These are phyloP conservation scores for Yasuhikotakia modesta DNA, from an alignment of 2,797 vertebrate genomes.

Conservation along the genomic window DNA sequence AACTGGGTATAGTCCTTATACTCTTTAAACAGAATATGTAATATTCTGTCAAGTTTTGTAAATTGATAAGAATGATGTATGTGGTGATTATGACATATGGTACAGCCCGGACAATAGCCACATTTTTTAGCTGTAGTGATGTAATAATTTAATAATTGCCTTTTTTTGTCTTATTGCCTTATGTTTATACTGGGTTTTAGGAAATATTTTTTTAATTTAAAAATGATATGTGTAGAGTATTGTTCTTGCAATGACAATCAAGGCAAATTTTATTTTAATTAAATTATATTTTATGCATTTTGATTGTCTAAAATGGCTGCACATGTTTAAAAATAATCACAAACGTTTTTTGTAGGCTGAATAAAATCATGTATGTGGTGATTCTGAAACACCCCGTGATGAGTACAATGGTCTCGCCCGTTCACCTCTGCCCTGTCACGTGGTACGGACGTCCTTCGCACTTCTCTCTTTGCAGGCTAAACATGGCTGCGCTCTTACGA, in stretches of 20 bases:
- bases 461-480: constrained; percentile 64
- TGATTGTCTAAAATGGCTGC: too few relatives aligned
- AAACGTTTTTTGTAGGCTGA: too few relatives aligned
- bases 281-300: too few relatives aligned
- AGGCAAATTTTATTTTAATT: neutral
- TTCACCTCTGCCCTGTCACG: constrained; percentile 71
- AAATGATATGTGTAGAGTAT: neutral
- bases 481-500: constrained; percentile 89
- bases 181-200: too few relatives aligned
- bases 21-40: neutral
- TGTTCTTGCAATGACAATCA: neutral
- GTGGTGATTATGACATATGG: too few relatives aligned
- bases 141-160: too few relatives aligned
- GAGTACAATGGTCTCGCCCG: constrained; percentile 57
- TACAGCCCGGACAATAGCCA: too few relatives aligned
- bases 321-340: too few relatives aligned
- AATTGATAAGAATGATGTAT: neutral
- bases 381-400: neutral
- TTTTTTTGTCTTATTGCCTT: too few relatives aligned
- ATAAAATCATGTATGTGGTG: neutral
- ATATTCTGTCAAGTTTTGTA: neutral
- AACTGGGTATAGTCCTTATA: neutral
- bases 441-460: constrained; percentile 73
- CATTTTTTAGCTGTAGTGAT: too few relatives aligned
- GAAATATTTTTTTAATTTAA: too few relatives aligned